Percentiles rank a stretch among this genome's conserved stretches.
Conservation (phyloP, 2,113 vertebrate genomes). For the Halcyon malimbica region DNA sequence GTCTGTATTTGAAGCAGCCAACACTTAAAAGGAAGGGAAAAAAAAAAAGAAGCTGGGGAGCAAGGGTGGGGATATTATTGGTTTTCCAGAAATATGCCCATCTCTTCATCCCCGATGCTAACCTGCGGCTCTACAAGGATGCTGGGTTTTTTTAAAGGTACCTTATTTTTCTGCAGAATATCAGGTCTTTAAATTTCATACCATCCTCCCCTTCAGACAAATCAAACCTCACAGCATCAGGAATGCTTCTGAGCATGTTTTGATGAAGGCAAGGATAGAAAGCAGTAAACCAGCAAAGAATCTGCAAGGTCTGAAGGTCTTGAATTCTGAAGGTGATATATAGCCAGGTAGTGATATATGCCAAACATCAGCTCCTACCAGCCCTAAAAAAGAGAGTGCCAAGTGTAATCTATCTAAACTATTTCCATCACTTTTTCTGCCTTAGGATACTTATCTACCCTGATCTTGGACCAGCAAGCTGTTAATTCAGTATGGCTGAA, state of each 20-base stretch:
- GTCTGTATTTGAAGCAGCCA: background rate
- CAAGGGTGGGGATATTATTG: background rate
- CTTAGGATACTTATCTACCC: background rate
- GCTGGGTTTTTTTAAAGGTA: rapidly evolving
- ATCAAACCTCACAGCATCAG: background rate
- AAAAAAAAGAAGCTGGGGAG: background rate
- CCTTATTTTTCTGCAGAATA: background rate
- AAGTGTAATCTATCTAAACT: background rate
- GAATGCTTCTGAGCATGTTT: background rate
- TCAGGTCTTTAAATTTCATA: background rate
- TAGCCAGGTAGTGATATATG: background rate
- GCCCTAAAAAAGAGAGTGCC: background rate
- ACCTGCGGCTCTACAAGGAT: background rate
- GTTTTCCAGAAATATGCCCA: background rate
- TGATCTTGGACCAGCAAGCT: background rate
- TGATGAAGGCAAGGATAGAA: background rate
- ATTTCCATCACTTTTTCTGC: background rate
- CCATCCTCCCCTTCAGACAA: background rate
- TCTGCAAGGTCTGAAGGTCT: background rate
- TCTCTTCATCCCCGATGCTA: background rate
- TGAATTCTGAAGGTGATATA: background rate
- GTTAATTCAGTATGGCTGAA: background rate
- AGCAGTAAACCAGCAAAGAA: constrained; percentile 12
- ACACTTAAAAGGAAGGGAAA: background rate
- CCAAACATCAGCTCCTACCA: background rate